Percentiles rank a stretch among this genome's conserved stretches.
These are phyloP conservation scores for Lamellibrachia satsuma DNA, from an alignment of 2,888 invertebrate species.

Conservation along the genomic window DNA sequence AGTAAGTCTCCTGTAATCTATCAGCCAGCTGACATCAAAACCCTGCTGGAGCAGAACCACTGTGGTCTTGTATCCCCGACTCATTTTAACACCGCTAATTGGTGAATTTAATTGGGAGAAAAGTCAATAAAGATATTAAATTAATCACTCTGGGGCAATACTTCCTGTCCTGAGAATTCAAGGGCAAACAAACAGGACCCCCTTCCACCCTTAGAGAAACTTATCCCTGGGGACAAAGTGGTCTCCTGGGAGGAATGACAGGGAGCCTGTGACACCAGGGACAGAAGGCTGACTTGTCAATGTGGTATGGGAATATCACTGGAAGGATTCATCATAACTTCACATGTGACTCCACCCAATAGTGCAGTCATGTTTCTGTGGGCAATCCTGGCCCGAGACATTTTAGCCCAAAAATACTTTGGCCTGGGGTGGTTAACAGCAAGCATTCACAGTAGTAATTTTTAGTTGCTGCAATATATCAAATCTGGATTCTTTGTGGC, in stretches of 20 bases:
- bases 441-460: too few relatives aligned
- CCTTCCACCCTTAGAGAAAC: background rate
- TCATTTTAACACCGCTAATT: background rate
- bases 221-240: background rate
- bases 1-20: background rate
- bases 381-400: background rate
- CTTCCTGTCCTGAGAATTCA: background rate
- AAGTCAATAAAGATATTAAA: background rate
- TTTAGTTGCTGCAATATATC: too few relatives aligned
- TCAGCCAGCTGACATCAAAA: background rate
- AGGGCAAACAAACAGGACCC: background rate
- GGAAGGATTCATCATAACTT: background rate
- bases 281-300: background rate
- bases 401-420: background rate
- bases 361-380: background rate
- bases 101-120: background rate
- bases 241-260: background rate
- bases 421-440: background rate
- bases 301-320: background rate
- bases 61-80: background rate
- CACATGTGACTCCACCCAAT: background rate
- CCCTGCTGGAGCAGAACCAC: background rate
- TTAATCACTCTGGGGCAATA: background rate
- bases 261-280: background rate
- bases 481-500: too few relatives aligned